phyloP scores from a whole-genome alignment of 1,140 invertebrate species.

The Plutomurus gul region DNA sequence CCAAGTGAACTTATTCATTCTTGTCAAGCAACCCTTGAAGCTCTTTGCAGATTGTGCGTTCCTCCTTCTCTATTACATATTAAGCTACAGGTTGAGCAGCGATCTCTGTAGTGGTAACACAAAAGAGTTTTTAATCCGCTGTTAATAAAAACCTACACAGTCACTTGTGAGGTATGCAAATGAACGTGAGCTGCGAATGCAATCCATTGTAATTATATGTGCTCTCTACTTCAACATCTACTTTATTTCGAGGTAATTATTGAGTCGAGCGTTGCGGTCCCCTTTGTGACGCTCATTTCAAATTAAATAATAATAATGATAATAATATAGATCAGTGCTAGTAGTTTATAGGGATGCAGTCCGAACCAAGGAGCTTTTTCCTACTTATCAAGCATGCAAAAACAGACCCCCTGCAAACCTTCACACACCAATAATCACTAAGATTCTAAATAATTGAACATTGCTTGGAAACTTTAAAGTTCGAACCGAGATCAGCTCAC shows the following conservation, averaged over 20 bases:
- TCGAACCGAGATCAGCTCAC: not conserved
- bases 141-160: constrained; percentile 31
- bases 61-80: not conserved
- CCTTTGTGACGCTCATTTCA: constrained; percentile 11
- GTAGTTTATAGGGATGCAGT: not conserved
- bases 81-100: not conserved
- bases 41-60: not conserved
- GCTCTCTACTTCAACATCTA: constrained; percentile 46
- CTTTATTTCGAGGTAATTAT: constrained; percentile 43
- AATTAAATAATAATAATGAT: constrained; percentile 39
- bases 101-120: not conserved
- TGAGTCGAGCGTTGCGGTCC: constrained; percentile 4
- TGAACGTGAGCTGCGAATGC: not conserved
- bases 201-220: constrained; percentile 33
- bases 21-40: constrained; percentile 5
- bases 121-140: constrained; percentile 3
- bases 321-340: constrained; percentile 25
- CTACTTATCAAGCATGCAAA: too few species aligned
- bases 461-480: not conserved
- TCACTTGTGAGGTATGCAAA: constrained; percentile 47
- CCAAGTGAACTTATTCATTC: constrained; percentile 25
- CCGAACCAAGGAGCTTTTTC: too few species aligned
- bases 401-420: not conserved
- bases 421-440: constrained; percentile 23
- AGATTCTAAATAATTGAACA: constrained; percentile 14